Percentiles rank a stretch among this genome's conserved stretches.
These are phyloP conservation scores for Hippocampus barbouri DNA, from an alignment of 2,113 vertebrate species.

Conservation along the genomic window DNA sequence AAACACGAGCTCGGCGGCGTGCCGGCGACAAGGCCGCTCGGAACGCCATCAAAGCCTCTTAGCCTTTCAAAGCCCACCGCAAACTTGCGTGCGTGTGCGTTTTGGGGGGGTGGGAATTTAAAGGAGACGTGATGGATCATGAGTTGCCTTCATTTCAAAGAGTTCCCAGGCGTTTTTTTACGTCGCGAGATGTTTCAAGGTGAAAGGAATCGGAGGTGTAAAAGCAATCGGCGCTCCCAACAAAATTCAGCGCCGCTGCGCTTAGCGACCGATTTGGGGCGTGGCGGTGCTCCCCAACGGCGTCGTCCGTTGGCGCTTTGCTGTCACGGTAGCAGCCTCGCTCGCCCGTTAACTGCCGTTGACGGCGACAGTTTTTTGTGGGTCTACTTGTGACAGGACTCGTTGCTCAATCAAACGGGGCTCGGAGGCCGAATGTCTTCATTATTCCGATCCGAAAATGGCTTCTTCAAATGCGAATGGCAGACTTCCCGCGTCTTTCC, in stretches of 20 bases:
- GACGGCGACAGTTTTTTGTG: no score
- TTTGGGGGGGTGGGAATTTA: background rate
- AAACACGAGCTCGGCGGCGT: background rate
- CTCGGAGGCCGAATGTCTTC: no score
- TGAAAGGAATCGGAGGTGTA: no score
- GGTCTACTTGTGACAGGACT: no score
- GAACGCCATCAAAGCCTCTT: slow-evolving; percentile 1
- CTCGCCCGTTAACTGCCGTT: no score
- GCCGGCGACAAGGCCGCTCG: background rate
- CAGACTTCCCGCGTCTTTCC: no score
- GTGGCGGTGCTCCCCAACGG: no score
- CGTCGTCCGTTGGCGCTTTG: no score
- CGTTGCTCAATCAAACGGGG: no score
- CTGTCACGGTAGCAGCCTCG: no score
- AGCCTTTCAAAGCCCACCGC: background rate
- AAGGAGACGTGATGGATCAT: background rate
- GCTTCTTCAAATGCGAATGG: no score
- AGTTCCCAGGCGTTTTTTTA: background rate
- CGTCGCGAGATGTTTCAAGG: background rate
- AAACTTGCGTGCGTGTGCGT: background rate
- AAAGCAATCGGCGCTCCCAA: background rate
- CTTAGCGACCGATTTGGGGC: background rate
- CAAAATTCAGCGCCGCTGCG: background rate
- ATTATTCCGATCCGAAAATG: no score
- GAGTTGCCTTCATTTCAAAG: background rate